Evolutionary conservation across 2,888 invertebrate genomes (phyloP).

Genomic region (Bembecia ichneumoniformis): DNA sequence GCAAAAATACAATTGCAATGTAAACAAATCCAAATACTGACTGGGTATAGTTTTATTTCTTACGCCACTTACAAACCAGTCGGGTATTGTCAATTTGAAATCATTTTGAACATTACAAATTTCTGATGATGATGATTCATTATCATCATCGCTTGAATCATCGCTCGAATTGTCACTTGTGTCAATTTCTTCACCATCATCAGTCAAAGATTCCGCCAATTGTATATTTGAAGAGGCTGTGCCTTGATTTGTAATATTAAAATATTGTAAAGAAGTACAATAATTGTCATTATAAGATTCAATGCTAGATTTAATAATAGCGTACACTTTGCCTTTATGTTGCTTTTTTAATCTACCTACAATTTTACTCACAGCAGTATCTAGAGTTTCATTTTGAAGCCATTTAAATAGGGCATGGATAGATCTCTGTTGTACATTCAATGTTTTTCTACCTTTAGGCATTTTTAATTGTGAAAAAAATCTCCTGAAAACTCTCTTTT

Average conservation of each 20-base stretch:
- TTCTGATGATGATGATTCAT: constrained; percentile 5
- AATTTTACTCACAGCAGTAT: constrained; percentile 79
- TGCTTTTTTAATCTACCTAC: constrained; percentile 73
- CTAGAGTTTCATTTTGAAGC: constrained; percentile 79
- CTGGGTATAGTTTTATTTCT: constrained; percentile 75
- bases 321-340: constrained; percentile 64
- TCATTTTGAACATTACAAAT: not conserved
- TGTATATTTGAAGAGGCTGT: constrained; percentile 3
- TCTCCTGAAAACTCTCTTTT: constrained; percentile 75
- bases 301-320: constrained; percentile 74
- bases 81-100: constrained; percentile 47
- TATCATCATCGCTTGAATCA: constrained; percentile 19
- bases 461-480: constrained; percentile 79
- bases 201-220: constrained; percentile 1
- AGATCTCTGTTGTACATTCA: constrained; percentile 76
- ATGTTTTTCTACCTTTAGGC: constrained; percentile 64
- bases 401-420: constrained; percentile 82
- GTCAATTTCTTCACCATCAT: constrained; percentile 12
- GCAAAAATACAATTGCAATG: constrained; percentile 76
- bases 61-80: constrained; percentile 78
- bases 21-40: constrained; percentile 78
- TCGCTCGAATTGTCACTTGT: constrained; percentile 17
- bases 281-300: constrained; percentile 75
- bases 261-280: constrained; percentile 73
- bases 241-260: constrained; percentile 34